Conservation (phyloP, 2,888 invertebrate species). For the Idaea straminata region DNA sequence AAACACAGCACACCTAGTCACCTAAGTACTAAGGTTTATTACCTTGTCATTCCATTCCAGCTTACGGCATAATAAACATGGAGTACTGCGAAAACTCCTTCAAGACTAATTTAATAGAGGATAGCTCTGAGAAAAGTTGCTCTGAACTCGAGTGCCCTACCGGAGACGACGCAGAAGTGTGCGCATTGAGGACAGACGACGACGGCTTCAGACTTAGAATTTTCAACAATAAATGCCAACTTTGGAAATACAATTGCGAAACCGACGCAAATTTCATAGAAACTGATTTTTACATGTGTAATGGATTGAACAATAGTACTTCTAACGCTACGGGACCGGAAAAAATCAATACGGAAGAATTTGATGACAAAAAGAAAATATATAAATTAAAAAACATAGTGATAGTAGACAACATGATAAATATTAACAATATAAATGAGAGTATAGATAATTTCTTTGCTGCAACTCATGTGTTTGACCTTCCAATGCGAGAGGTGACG, state of each 20-base stretch:
- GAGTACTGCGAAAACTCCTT: conserved; percentile 44
- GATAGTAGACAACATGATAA: conserved; percentile 48
- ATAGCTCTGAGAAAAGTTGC: conserved; percentile 25
- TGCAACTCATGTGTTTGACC: conserved; percentile 53
- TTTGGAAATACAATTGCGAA: conserved; percentile 51
- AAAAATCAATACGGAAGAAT: neutral
- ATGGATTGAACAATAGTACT: conserved; percentile 17
- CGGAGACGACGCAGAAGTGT: conserved; percentile 33
- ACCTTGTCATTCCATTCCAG: conserved; percentile 22
- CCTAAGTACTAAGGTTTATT: neutral
- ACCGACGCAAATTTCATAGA: conserved; percentile 36
- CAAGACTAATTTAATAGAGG: conserved; percentile 4
- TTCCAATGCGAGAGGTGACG: conserved; percentile 48
- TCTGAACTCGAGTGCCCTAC: conserved; percentile 22
- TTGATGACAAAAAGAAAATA: neutral
- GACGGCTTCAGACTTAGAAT: conserved; percentile 49
- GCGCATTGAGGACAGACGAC: conserved; percentile 51
- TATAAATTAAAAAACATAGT: conserved; percentile 38
- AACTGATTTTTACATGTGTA: conserved; percentile 52
- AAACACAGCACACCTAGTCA: too few species aligned
- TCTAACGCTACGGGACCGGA: conserved; percentile 1
- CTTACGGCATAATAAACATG: conserved; percentile 36
- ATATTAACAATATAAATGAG: conserved; percentile 47
- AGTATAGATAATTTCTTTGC: conserved; percentile 61
- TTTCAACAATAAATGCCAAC: conserved; percentile 51